Percentiles rank a stretch among this genome's conserved stretches.
Evolutionary conservation across 2,113 vertebrate genomes (phyloP).

Genomic region (Panurus biarmicus): DNA sequence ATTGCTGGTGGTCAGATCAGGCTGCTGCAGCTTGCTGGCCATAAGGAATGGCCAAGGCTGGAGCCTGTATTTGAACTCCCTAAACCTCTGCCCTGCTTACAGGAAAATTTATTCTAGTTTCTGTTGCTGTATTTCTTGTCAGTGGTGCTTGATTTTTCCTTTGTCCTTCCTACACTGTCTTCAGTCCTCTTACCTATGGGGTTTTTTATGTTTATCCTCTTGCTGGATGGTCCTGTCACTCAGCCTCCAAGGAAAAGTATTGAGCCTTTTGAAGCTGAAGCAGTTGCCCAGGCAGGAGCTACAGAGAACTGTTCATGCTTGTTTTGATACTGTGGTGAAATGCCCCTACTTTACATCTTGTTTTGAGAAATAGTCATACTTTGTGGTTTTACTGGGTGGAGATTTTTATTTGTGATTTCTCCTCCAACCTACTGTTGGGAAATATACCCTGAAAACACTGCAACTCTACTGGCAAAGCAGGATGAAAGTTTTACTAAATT

Average conservation of each 20-base stretch:
- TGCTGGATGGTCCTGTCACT: background rate
- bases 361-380: background rate
- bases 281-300: background rate
- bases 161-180: background rate
- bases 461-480: background rate
- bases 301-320: background rate
- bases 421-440: background rate
- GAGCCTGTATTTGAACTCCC: background rate
- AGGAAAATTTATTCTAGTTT: background rate
- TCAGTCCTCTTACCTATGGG: background rate
- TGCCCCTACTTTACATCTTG: background rate
- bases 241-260: background rate
- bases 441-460: background rate
- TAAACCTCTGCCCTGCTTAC: background rate
- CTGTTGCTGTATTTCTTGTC: background rate
- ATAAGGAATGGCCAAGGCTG: background rate
- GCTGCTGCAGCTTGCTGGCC: background rate
- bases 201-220: background rate
- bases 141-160: background rate
- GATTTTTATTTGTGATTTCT: background rate
- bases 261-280: background rate
- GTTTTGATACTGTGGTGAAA: background rate
- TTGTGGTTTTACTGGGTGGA: background rate
- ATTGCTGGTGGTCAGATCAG: background rate
- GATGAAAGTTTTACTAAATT: background rate